Conservation (phyloP, 2,888 invertebrate genomes). For the Alsophila aescularia region DNA sequence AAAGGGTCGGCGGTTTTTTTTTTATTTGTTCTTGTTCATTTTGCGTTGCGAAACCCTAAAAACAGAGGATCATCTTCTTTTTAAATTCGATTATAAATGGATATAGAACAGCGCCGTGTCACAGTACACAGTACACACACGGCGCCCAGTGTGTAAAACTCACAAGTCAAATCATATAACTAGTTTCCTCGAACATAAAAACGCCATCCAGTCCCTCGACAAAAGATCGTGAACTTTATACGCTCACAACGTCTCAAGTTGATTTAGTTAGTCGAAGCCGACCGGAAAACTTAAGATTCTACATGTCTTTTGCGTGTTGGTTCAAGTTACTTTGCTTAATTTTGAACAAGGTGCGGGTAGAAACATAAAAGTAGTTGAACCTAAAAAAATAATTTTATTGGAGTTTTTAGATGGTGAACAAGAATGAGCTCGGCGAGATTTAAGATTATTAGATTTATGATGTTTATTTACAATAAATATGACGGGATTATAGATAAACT, state of each 20-base stretch:
- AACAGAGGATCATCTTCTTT: no score
- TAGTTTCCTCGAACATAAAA: not conserved
- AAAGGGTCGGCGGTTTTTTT: no score
- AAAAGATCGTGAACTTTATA: not conserved
- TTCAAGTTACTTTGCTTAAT: not conserved
- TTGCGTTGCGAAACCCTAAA: no score
- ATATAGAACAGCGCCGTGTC: no score
- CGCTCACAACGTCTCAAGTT: not conserved
- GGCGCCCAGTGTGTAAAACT: no score
- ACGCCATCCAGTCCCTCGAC: not conserved
- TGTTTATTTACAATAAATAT: no score
- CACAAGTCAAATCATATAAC: not conserved
- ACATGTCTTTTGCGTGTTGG: not conserved
- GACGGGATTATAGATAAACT: no score
- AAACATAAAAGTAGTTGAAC: not conserved
- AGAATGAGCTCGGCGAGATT: not conserved
- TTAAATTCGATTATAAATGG: no score
- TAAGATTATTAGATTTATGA: not conserved
- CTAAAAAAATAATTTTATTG: not conserved
- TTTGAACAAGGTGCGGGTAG: not conserved
- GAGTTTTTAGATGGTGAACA: not conserved
- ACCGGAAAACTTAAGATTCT: not conserved
- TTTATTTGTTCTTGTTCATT: no score
- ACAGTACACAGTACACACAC: no score
- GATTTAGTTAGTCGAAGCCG: constrained; percentile 1